Conservation (phyloP, 1,140 invertebrate species). For the Bombus polaris region DNA sequence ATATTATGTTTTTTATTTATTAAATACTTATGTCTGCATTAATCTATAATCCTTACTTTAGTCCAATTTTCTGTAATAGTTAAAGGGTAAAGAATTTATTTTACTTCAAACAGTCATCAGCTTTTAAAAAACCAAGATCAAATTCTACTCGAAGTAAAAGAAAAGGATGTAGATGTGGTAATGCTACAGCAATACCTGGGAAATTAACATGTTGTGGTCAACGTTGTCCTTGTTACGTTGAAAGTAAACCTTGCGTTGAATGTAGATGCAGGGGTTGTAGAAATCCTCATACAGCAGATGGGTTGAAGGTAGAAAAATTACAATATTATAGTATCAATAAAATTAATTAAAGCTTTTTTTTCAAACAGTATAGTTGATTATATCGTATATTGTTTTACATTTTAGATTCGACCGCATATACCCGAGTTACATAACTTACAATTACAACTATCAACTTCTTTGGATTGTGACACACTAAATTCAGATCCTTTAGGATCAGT, state of each 20-base stretch:
- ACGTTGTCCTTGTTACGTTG: slow-evolving; percentile 95
- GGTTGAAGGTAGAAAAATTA: slow-evolving; percentile 86
- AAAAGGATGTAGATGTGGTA: slow-evolving; percentile 95
- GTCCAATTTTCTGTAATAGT: background rate
- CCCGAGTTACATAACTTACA: slow-evolving; percentile 84
- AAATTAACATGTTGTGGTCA: slow-evolving; percentile 96
- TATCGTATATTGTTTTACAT: slow-evolving; percentile 53
- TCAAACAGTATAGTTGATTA: background rate
- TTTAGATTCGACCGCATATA: slow-evolving; percentile 86
- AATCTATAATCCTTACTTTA: slow-evolving; percentile 48
- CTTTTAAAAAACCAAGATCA: slow-evolving; percentile 81
- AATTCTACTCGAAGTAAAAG: slow-evolving; percentile 82
- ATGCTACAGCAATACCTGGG: slow-evolving; percentile 92
- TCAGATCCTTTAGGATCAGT: slow-evolving; percentile 77
- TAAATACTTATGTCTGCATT: slow-evolving; percentile 55
- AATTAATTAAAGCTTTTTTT: background rate
- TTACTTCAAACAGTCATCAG: slow-evolving; percentile 70
- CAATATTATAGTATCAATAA: background rate
- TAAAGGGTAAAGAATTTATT: slow-evolving; percentile 30
- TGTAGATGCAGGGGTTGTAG: slow-evolving; percentile 95
- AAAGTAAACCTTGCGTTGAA: slow-evolving; percentile 91
- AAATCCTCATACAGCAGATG: slow-evolving; percentile 92
- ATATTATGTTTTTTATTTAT: slow-evolving; percentile 5
- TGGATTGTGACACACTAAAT: slow-evolving; percentile 77
- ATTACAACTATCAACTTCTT: slow-evolving; percentile 77